Evolutionary conservation across 2,888 invertebrate species (phyloP).

Genomic region (Rosalia funebris): DNA sequence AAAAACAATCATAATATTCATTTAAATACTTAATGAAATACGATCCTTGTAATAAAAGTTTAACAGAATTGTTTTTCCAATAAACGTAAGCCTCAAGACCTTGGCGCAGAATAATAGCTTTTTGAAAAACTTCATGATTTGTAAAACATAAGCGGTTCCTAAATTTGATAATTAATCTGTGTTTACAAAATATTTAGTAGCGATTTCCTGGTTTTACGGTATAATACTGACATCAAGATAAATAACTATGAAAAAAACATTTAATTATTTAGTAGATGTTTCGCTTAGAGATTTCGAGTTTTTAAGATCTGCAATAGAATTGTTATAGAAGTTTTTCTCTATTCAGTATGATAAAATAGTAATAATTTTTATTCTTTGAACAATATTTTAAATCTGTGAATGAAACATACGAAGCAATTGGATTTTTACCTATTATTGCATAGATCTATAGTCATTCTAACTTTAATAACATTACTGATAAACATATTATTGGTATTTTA

Average conservation of each 20-base stretch:
- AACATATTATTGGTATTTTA: too few relatives aligned
- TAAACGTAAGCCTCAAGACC: neutral
- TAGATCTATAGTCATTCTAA: too few relatives aligned
- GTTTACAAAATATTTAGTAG: neutral
- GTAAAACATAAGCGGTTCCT: neutral
- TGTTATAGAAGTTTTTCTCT: too few relatives aligned
- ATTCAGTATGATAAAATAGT: too few relatives aligned
- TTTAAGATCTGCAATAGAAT: too few relatives aligned
- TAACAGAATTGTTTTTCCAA: neutral
- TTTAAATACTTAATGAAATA: too few relatives aligned
- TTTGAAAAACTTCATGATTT: neutral
- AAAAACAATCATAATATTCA: too few relatives aligned
- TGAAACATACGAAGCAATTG: too few relatives aligned
- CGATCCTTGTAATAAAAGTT: neutral
- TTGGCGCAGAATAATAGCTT: neutral
- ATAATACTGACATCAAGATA: neutral
- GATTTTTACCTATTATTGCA: too few relatives aligned
- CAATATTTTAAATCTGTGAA: too few relatives aligned
- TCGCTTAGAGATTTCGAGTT: neutral
- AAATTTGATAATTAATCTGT: neutral
- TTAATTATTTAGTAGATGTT: slow-evolving; percentile 1
- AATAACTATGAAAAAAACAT: neutral
- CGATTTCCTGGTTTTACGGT: neutral
- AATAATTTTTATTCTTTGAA: neutral
- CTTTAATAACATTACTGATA: too few relatives aligned